Base-by-base conservation (phyloP, 1,140 invertebrate species). In the Rhizoglyphus robini region DNA sequence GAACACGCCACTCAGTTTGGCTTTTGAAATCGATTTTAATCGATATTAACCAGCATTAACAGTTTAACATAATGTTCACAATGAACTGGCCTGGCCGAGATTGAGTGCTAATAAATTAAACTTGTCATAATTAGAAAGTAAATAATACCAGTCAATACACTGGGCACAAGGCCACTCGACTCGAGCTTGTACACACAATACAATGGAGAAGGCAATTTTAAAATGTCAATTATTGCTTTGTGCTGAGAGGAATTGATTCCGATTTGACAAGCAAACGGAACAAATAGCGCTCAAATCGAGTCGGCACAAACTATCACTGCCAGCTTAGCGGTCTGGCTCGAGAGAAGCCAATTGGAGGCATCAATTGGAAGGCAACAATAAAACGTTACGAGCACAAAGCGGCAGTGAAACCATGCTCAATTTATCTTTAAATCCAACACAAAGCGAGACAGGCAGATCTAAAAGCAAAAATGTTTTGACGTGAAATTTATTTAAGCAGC, bases 401-500 rank as follows among this genome's bases (percentile, higher is more conserved):
- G 5, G 15, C 8, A 54, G 20, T 20, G 51, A 54, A 32, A 54
- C 51, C 51, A 54, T 54, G 51, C 51, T 54, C 51, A 54, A 32
- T 54, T 11, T 54, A 11, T 32, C 23, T 27, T 32, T 25, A 54
- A 27, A 25, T 54, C 51, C 51, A 15, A 41, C 36, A 41, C 36
- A 41, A 32, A 25, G 31, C 8, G 23, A 25, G 23, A 54, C 8
- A 32, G 23, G 23, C 8, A 5, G 51, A 54, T 11, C 23, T 25
- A 54, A 54, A 20, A 32, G 15, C 15, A 54, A 54, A 54, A 54
- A 54, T 54, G 51, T 54, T 54, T 54, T 54, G 51, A 54, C 51
- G 51, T 54, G 31, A 54, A 54, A 54, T 54, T 54, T 54, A 54
- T 54, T 54, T 54, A 54, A 54, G 51, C 20, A 54, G 31, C 20